These are phyloP conservation scores for Thalassophryne amazonica DNA, from an alignment of 2,797 vertebrate species.

Conservation along the genomic window DNA sequence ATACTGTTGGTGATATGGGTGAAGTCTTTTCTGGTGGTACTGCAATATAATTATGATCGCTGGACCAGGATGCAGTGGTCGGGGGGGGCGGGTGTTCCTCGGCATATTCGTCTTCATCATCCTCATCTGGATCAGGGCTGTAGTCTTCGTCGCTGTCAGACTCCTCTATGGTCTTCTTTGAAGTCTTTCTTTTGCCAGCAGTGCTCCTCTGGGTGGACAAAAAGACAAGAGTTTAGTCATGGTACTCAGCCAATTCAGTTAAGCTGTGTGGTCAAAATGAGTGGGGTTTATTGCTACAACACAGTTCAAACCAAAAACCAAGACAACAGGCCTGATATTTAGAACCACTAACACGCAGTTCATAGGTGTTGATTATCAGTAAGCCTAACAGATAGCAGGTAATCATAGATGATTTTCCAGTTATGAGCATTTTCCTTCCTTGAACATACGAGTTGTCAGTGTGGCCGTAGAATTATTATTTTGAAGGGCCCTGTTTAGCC, in stretches of 20 bases:
- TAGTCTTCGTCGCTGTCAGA: constrained; percentile 70
- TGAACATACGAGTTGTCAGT: no score
- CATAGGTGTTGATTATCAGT: no score
- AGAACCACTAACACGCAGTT: no score
- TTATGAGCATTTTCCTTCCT: no score
- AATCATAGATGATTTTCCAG: no score
- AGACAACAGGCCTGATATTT: no score
- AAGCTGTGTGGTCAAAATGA: no score
- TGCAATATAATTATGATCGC: constrained; percentile 99
- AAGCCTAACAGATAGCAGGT: no score
- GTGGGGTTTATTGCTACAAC: no score
- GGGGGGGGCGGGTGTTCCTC: constrained; percentile 77
- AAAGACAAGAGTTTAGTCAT: constrained; percentile 22
- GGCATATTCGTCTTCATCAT: constrained; percentile 74
- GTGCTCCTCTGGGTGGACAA: constrained; percentile 34
- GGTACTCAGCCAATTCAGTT: neutral
- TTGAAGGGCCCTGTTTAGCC: no score
- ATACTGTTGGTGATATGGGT: constrained; percentile 92
- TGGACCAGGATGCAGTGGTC: constrained; percentile 94
- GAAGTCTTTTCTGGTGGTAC: constrained; percentile 98
- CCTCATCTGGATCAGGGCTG: constrained; percentile 50
- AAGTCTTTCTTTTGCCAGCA: constrained; percentile 29
- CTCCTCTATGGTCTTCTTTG: constrained; percentile 51
- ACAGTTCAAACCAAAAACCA: no score
- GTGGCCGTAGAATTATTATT: no score